These are phyloP conservation scores for Menura novaehollandiae DNA, from an alignment of 2,113 vertebrate genomes.

Conservation along the genomic window DNA sequence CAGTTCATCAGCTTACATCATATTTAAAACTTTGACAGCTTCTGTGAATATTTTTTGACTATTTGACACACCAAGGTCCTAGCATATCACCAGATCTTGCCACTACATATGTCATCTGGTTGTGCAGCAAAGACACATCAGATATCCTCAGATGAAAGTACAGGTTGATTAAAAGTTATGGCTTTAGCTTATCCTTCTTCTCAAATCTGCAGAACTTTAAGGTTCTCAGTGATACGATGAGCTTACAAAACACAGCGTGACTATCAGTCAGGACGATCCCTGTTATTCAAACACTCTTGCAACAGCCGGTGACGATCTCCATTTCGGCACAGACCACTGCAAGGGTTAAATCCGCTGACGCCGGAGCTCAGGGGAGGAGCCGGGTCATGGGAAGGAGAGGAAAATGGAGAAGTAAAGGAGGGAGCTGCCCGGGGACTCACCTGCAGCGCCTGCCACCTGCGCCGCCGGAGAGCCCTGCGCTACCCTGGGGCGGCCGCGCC, in stretches of 20 bases:
- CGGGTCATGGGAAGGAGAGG: background rate
- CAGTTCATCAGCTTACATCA: background rate
- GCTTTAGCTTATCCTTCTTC: background rate
- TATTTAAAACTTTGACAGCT: background rate
- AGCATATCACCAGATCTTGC: background rate
- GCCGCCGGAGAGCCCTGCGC: no score
- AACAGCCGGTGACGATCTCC: rapidly evolving
- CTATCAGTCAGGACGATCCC: background rate
- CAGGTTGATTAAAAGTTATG: background rate
- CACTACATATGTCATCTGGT: background rate
- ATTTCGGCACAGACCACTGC: background rate
- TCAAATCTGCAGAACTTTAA: background rate
- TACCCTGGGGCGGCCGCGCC: background rate
- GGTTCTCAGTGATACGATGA: background rate
- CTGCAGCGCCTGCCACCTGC: constrained; percentile 8
- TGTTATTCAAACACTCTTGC: background rate
- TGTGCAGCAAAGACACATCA: background rate
- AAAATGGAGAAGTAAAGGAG: background rate
- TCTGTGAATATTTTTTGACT: background rate
- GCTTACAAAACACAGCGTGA: background rate
- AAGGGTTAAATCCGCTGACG: background rate
- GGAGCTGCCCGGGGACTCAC: background rate
- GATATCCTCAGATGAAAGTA: background rate
- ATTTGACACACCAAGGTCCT: background rate
- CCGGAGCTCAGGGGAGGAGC: background rate